Evolutionary conservation across 2,888 invertebrate genomes (phyloP).

Genomic region (Dryocosmus kuriphilus): DNA sequence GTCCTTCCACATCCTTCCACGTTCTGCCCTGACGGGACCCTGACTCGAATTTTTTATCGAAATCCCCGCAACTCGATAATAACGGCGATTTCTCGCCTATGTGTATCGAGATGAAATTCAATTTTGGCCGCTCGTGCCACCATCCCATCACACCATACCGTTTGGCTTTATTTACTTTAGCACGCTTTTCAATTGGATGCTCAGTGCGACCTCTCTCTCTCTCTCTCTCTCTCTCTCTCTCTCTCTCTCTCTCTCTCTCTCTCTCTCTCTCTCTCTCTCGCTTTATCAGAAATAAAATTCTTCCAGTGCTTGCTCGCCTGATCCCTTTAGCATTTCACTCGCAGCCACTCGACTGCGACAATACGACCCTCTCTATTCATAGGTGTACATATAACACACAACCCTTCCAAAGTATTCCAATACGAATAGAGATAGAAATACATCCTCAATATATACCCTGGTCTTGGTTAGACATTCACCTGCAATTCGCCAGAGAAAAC

Average conservation of each 20-base stretch:
- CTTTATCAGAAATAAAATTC: constrained; percentile 65
- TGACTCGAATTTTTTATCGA: constrained; percentile 70
- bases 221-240: constrained; percentile 47
- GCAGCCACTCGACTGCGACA: constrained; percentile 39
- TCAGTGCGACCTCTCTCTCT: constrained; percentile 44
- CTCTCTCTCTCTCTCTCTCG: constrained; percentile 43
- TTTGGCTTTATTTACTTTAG: constrained; percentile 64
- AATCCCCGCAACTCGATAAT: constrained; percentile 59
- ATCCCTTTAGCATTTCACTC: constrained; percentile 40
- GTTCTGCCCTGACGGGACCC: constrained; percentile 51
- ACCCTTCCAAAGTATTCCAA: constrained; percentile 38
- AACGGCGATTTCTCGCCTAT: constrained; percentile 58
- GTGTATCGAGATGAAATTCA: constrained; percentile 69
- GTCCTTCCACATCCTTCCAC: constrained; percentile 37
- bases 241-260: constrained; percentile 47
- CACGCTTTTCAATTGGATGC: constrained; percentile 63
- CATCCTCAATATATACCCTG: constrained; percentile 9
- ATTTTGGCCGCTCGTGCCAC: constrained; percentile 61
- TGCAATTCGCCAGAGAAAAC: constrained; percentile 26
- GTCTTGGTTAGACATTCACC: constrained; percentile 39
- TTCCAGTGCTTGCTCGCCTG: constrained; percentile 44
- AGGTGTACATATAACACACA: constrained; percentile 41
- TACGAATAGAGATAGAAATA: constrained; percentile 13
- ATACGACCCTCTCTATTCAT: constrained; percentile 30
- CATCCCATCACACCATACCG: constrained; percentile 24